phyloP scores from a whole-genome alignment of 1,140 invertebrate genomes.

The Steinernema khuongi region DNA sequence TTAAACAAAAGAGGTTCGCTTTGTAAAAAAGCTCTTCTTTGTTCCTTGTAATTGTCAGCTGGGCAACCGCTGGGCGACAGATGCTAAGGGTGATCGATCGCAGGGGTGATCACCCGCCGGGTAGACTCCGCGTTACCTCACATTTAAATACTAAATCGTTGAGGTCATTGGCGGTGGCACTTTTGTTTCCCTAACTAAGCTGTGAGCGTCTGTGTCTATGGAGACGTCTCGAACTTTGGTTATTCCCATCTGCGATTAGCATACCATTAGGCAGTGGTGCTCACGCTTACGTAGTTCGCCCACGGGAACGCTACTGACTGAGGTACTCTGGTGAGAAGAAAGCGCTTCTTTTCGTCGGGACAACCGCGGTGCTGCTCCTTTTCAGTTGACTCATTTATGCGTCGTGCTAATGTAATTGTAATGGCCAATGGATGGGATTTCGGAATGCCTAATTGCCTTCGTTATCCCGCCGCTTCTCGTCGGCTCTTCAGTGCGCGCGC shows the following conservation, averaged over 20 bases:
- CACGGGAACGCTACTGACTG: not conserved
- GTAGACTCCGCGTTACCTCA: not conserved
- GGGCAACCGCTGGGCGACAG: not conserved
- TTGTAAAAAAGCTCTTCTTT: not conserved
- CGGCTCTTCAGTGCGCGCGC: not conserved
- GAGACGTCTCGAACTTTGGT: not conserved
- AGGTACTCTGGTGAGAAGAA: not conserved
- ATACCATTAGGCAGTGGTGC: not conserved
- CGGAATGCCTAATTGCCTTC: conserved; percentile 10
- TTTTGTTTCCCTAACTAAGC: not conserved
- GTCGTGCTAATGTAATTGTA: not conserved
- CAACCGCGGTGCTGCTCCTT: not conserved
- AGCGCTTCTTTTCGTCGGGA: not conserved
- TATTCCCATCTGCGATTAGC: not conserved
- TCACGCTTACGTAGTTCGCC: not conserved
- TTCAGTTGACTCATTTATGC: not conserved
- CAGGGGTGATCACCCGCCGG: not conserved
- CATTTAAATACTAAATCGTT: not conserved
- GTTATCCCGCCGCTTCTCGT: not conserved
- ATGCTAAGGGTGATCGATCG: not conserved
- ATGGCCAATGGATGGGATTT: conserved; percentile 4
- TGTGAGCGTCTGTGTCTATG: not conserved
- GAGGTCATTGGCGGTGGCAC: not conserved
- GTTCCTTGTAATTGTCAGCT: not conserved
- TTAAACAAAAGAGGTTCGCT: not conserved